Evolutionary conservation across 2,888 invertebrate species (phyloP), one percentile per base, ranked within the genome.

Genomic region (Hypercompe scribonia): DNA sequence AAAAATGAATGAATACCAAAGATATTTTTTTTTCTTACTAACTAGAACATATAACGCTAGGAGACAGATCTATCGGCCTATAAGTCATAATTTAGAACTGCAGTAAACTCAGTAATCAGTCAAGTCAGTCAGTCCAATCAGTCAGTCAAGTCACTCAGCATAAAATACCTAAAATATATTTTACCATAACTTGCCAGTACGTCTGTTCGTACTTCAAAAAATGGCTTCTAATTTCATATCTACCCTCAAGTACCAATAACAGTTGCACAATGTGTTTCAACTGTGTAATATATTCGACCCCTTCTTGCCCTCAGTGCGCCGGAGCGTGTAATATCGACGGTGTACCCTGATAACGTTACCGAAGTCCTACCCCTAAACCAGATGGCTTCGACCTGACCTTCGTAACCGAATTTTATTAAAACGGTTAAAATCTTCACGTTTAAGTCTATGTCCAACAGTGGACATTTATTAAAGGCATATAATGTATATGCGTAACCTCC

Each of bases 261-360:
- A 79, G 77, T 61, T 39, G 34, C 39, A 58, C 73, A 74, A 81
- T 80, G 70, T 80, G 80, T 65, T 75, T 75, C 68, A 34, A 34
- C 71, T 21, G 67, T 31, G 0, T 63, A 63, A 63, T 33, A 63
- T 46, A 46, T 70, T 42, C 50, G 72, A 68, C 63, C 78, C 70
- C 66, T 46, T 61, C 61, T 39, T 54, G 68, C 21, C 74, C 68
- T 24, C 63, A 69, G 73, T 79, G 34, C 81, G 69, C 13, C 58
- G 63, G 72, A 81, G 36, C 81, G 72, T 82, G 80, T 80, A 80
- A 81, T 76, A 76, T 70, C 74, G 77, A 65, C 72, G 64, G 74
- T 67, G 28, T 58, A 61, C 66, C 67, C 79, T 81, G 81, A 81
- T 81, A 81, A 79, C 54, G 72, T 36, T 65, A 54, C 63, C 61